These are phyloP conservation scores for Dendrolimus punctatus DNA, from an alignment of 1,140 invertebrate species.

Conservation along the genomic window DNA sequence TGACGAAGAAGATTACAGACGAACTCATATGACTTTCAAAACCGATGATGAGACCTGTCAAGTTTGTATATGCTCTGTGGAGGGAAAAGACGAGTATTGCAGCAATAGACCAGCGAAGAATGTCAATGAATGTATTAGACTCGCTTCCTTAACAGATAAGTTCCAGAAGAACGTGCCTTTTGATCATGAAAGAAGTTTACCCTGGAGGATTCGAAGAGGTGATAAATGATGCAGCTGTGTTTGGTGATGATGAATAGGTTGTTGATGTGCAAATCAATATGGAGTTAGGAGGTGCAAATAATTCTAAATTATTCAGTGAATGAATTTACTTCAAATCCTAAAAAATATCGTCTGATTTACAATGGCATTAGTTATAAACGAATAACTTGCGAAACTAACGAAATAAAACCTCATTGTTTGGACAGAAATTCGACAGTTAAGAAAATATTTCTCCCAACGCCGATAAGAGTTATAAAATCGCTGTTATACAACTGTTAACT, in stretches of 20 bases:
- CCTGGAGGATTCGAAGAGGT: slow-evolving; percentile 50
- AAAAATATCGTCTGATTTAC: too few species aligned
- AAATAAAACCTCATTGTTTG: too few species aligned
- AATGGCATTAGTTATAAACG: too few species aligned
- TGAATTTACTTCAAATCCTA: too few species aligned
- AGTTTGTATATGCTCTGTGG: slow-evolving; percentile 47
- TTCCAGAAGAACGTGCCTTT: slow-evolving; percentile 30
- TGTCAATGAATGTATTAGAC: slow-evolving; percentile 48
- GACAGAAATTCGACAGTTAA: too few species aligned
- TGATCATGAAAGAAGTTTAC: slow-evolving; percentile 30
- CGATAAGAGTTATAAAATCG: too few species aligned
- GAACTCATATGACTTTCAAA: slow-evolving; percentile 34
- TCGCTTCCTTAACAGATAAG: slow-evolving; percentile 24
- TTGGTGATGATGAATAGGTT: background rate
- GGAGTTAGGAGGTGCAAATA: background rate
- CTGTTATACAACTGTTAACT: too few species aligned
- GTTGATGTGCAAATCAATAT: background rate
- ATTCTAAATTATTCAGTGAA: too few species aligned
- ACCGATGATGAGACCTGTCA: slow-evolving; percentile 32
- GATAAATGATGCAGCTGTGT: slow-evolving; percentile 10
- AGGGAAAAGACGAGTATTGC: slow-evolving; percentile 50
- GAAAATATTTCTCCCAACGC: too few species aligned
- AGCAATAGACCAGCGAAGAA: slow-evolving; percentile 40
- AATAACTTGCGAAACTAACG: too few species aligned
- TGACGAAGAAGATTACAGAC: slow-evolving; percentile 14